These are phyloP conservation scores for Saxicola maurus DNA, from an alignment of 2,797 vertebrate species.

Conservation along the genomic window DNA sequence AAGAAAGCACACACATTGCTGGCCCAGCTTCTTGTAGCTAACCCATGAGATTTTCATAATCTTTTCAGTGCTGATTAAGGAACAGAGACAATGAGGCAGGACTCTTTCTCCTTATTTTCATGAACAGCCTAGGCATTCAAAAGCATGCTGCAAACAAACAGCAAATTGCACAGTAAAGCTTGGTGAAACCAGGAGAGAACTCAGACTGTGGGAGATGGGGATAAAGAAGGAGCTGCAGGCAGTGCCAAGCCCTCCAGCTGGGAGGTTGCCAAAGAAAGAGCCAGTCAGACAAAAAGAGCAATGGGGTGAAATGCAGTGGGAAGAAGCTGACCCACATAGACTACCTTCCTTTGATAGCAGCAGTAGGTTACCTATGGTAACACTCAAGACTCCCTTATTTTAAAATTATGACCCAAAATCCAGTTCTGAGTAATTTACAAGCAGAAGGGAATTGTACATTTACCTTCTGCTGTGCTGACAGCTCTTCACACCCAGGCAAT, in stretches of 20 bases:
- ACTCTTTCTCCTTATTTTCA: not conserved
- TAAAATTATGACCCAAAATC: not conserved
- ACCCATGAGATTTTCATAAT: not conserved
- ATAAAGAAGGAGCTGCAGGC: not conserved
- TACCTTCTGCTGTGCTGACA: not conserved
- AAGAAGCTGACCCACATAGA: not conserved
- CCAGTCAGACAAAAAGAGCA: not conserved
- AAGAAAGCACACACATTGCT: not conserved
- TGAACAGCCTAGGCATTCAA: not conserved
- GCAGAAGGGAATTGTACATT: not conserved
- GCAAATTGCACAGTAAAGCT: not conserved
- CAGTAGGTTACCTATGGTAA: not conserved
- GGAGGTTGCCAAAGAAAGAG: not conserved
- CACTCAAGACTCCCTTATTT: not conserved
- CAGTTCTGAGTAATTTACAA: rapidly evolving
- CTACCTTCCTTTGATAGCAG: not conserved
- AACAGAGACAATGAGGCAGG: not conserved
- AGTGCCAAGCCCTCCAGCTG: not conserved
- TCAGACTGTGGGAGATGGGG: not conserved
- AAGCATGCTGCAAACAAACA: not conserved
- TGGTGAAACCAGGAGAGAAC: not conserved
- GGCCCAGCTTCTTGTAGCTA: not conserved
- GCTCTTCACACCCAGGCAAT: not conserved
- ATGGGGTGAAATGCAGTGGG: not conserved
- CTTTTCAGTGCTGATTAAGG: not conserved